Evolutionary conservation across 2,888 invertebrate species (phyloP).

Genomic region (Amaurobius ferox): DNA sequence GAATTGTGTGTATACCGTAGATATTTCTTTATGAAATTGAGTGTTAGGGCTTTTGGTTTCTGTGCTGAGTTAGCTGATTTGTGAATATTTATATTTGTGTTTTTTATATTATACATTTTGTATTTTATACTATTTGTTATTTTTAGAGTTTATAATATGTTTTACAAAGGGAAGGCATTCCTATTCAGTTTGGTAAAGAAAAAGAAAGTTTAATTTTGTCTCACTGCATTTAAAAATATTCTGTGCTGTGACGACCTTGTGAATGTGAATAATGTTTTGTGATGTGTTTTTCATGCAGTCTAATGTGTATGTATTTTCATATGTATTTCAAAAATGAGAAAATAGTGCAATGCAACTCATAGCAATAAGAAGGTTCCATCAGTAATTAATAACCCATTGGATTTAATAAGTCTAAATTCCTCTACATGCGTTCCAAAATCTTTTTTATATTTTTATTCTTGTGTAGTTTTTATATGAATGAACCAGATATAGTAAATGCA

Average conservation of each 20-base stretch:
- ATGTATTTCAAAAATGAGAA: conserved; percentile 43
- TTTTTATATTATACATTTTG: conserved; percentile 18
- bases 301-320: conserved; percentile 60
- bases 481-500: neutral
- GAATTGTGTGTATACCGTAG: neutral
- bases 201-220: conserved; percentile 30
- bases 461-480: neutral
- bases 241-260: conserved; percentile 39
- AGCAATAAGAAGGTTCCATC: conserved; percentile 50
- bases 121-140: conserved; percentile 28
- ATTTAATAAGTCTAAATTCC: neutral
- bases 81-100: conserved; percentile 25
- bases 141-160: conserved; percentile 45
- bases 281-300: conserved; percentile 57
- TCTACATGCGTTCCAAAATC: conserved; percentile 16
- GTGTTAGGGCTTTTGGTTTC: conserved; percentile 11
- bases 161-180: conserved; percentile 65
- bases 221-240: conserved; percentile 44
- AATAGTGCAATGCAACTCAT: conserved; percentile 57
- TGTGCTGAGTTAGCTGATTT: conserved; percentile 8
- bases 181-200: conserved; percentile 32
- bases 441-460: conserved; percentile 6
- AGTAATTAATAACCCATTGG: neutral
- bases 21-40: conserved; percentile 1
- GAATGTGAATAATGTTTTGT: conserved; percentile 50